phyloP scores from a whole-genome alignment of 2,113 vertebrate genomes.

The Osmerus eperlanus region DNA sequence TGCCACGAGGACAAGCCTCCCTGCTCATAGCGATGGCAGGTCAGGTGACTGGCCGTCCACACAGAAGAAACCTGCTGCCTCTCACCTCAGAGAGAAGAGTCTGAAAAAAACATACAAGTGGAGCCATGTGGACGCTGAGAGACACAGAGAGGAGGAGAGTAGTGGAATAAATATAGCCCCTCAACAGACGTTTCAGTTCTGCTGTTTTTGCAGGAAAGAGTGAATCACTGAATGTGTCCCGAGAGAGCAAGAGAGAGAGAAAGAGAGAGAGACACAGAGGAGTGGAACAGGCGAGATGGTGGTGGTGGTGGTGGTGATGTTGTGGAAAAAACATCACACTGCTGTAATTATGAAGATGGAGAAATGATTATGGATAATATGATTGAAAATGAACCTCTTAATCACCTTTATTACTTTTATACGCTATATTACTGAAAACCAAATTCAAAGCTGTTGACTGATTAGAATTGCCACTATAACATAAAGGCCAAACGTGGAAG shows the following conservation, averaged over 20 bases:
- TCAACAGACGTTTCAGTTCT: slow-evolving; percentile 69
- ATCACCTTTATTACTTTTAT: too few species aligned
- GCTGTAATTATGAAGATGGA: too few species aligned
- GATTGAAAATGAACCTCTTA: too few species aligned
- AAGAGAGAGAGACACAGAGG: not conserved
- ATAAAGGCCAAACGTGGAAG: too few species aligned
- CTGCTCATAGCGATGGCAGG: slow-evolving; percentile 25
- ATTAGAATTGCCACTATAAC: too few species aligned
- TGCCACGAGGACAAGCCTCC: slow-evolving; percentile 35
- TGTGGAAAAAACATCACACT: too few species aligned
- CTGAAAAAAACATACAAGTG: not conserved
- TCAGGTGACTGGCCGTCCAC: not conserved
- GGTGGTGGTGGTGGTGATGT: not conserved
- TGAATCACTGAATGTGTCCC: slow-evolving; percentile 57
- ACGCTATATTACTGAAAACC: too few species aligned
- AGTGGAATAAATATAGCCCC: slow-evolving; percentile 19
- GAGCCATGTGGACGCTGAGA: slow-evolving; percentile 8
- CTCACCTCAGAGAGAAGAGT: not conserved
- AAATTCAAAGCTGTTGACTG: too few species aligned
- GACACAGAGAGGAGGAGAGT: slow-evolving; percentile 5
- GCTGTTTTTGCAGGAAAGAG: slow-evolving; percentile 50
- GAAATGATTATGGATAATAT: too few species aligned
- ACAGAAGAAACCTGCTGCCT: slow-evolving; percentile 1
- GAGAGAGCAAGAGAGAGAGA: slow-evolving; percentile 18
- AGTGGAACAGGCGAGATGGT: not conserved